These are phyloP conservation scores for Xanthorhoe designata DNA, from an alignment of 2,888 invertebrate genomes.

Conservation along the genomic window DNA sequence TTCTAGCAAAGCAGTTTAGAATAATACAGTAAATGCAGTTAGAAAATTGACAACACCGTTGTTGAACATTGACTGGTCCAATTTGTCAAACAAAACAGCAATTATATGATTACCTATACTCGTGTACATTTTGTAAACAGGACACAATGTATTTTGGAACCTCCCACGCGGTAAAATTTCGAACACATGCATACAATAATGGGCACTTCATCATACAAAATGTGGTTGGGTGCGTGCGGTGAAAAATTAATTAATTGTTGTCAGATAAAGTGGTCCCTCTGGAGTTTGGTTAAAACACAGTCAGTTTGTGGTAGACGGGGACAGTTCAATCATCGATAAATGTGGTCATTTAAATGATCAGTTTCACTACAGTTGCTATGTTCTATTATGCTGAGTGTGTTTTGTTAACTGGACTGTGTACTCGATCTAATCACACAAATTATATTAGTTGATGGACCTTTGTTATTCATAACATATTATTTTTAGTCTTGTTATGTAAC, in stretches of 20 bases:
- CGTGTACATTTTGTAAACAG: no score
- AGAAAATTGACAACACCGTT: no score
- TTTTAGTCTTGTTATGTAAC: no score
- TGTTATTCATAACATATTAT: no score
- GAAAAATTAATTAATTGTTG: conserved; percentile 31
- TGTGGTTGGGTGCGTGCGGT: conserved; percentile 17
- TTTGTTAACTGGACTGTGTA: no score
- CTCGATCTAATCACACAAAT: no score
- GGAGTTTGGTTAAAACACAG: conserved; percentile 21
- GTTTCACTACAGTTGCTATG: neutral
- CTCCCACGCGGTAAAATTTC: neutral
- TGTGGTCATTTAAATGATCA: conserved; percentile 16
- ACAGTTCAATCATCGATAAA: conserved; percentile 15
- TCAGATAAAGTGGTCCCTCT: conserved; percentile 15
- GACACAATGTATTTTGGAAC: neutral
- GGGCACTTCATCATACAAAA: conserved; percentile 3
- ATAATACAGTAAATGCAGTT: no score
- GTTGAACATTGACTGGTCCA: no score
- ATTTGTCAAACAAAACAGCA: no score
- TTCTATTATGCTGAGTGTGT: neutral
- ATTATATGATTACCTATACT: no score
- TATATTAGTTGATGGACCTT: no score
- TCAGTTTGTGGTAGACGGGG: conserved; percentile 21
- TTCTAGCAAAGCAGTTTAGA: no score
- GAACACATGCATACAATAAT: neutral